Percentiles rank a stretch among this genome's conserved stretches.
These are phyloP conservation scores for Ovis canadensis DNA, from an alignment of 2,113 vertebrate species.

Conservation along the genomic window DNA sequence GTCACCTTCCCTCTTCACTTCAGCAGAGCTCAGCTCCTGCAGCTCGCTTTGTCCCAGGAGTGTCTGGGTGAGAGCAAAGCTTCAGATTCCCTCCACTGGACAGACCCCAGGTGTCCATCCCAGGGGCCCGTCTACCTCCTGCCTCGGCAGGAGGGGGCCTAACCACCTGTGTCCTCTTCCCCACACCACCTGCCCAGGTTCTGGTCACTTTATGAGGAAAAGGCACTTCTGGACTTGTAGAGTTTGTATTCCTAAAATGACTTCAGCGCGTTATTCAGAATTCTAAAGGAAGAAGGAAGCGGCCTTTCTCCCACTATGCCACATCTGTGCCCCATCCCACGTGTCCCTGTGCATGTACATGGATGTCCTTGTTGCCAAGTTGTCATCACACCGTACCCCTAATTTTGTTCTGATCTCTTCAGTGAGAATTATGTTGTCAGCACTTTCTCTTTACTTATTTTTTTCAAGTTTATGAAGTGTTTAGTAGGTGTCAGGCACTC, in stretches of 20 bases:
- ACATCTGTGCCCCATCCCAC: background rate
- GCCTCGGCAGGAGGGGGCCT: background rate
- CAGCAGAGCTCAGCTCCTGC: background rate
- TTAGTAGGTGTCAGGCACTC: constrained; percentile 27
- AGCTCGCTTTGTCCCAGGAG: background rate
- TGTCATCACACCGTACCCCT: background rate
- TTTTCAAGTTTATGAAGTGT: constrained; percentile 35
- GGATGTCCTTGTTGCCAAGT: background rate
- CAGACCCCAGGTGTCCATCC: background rate
- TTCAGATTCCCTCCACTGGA: background rate
- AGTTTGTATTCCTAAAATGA: background rate
- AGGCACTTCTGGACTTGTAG: background rate
- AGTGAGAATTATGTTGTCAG: constrained; percentile 6
- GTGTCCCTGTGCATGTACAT: background rate
- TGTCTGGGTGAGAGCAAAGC: background rate
- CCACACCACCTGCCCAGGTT: background rate
- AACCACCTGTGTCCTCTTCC: no score
- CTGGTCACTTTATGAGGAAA: background rate
- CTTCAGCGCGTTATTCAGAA: background rate
- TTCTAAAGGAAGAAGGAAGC: background rate
- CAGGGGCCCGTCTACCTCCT: background rate
- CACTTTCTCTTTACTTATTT: background rate
- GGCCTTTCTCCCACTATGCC: background rate
- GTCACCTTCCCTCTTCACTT: background rate
- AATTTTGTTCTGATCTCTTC: constrained; percentile 7